Base-by-base conservation (phyloP, 1,140 invertebrate genomes). In the Heterodera schachtii region DNA sequence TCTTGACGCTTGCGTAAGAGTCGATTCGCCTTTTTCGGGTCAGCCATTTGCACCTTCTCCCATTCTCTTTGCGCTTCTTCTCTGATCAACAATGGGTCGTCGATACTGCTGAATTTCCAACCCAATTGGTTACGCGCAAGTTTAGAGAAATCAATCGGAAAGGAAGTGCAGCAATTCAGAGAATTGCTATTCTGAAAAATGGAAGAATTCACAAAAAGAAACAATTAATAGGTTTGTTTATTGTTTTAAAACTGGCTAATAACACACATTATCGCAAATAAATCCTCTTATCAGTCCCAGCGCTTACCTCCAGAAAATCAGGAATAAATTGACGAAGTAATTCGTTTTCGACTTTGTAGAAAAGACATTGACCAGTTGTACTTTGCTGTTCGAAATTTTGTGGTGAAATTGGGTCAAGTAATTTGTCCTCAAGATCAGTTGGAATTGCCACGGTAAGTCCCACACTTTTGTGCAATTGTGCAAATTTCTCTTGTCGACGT, bases 401-500 rank as follows among this genome's bases (percentile, higher is more conserved):
- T n/a, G 76, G 85, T 0, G 84, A 79, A 6, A 87, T 11, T n/a
- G 87, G 87, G n/a, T 88, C 87, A 31, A 88, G 80, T 8, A 89
- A 77, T 44, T 71, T 80, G 47, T 89, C 88, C 44, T 85, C 77
- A 3, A 80, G 76, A 74, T 89, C 88, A 13, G 83, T 83, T 21
- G 88, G 83, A 11, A 89, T 73, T 16, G 89, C 70, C 31, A 82
- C 74, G 31, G 77, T 81, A 5, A 89, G 81, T 0, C 86, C 87
- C 11, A 80, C 85, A 4, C 70, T 78, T 43, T 52, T 67, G 73
- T 90, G 89, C 5, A 86, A 75, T 66, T 86, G 79, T 49, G 84
- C 84, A 75, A 90, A 89, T 16, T 89, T 86, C 13, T 85, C 83
- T 80, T 89, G 88, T n/a, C 90, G 71, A 3, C 88, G 86, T 8